Evolutionary conservation across 2,888 invertebrate species (phyloP), one percentile per base, ranked within the genome.

Genomic region (Aleiodes testaceus): DNA sequence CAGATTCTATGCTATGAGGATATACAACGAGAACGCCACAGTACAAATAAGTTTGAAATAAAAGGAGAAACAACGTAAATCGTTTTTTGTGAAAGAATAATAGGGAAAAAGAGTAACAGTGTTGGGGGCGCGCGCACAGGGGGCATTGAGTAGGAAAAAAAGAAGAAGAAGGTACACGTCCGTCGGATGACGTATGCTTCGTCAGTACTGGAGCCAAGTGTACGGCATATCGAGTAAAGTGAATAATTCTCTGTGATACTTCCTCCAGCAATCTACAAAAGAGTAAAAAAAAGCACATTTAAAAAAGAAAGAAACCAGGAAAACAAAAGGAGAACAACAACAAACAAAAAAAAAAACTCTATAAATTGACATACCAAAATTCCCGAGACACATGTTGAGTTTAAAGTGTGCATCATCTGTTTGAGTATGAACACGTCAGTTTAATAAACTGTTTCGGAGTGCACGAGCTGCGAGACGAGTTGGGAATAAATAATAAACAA

Each of bases 231-330:
- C 59, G 53, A 26, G 11, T 18, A 42, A 59, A 59, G 59, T 59
- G 59, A 59, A 36, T 59, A 59, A 59, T 59, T 59, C 59, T 59
- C 59, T 59, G 59, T 59, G 59, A 42, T 42, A 59, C 42, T 11
- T 26, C 26, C 22, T n/a, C 14, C 11, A 26, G 26, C 9, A 36
- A 12, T 53, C 36, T 14, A 16, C 55, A 12, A 30, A 16, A 18
- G 7, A 42, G 18, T 2, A 59, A 59, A 55, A 55, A 14, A 16
- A 9, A 36, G 6, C 9, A 6, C n/a, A n/a, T n/a, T n/a, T 14
- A 7, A 36, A 16, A 16, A 26, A 26, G 5, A 26, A 26, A 26
- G 26, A 5, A 26, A 26, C 5, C 26, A 26, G n/a, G n/a, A n/a
- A n/a, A n/a, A n/a, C n/a, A n/a, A n/a, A n/a, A n/a, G n/a, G n/a